Evolutionary conservation across 2,888 invertebrate genomes (phyloP), one percentile per base, ranked within the genome.

Genomic region (Andrena hattorfiana): DNA sequence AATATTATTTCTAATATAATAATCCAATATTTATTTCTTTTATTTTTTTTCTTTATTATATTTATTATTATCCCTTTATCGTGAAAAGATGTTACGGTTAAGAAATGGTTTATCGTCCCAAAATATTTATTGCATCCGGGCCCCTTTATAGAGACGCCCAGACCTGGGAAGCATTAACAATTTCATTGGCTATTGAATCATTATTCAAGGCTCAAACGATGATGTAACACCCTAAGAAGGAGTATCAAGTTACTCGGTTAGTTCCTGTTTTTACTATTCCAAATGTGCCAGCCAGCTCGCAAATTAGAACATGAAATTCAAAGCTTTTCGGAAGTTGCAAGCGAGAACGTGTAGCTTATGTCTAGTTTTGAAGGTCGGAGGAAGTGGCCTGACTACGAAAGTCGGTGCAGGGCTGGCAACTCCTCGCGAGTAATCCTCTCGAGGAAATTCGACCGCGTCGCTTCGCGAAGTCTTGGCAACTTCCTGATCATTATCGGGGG

Each of bases 361-460:
- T 4, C 4, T 54, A 20, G n/a, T 32, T n/a, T 10, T 2, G 32
- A 35, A 74, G 60, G 6, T 60, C 59, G 13, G 26, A 30, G 42
- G 30, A 56, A 59, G n/a, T 32, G 13, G 10, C 10, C 10, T 7
- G 32, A 49, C 71, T 71, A 48, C 2, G 16, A 35, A 49, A 69
- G 23, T 51, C 60, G 5, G 4, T 8, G 10, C 26, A n/a, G n/a
- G 59, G 20, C 48, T 23, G 23, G 30, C 32, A n/a, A 23, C 32
- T 20, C n/a, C 30, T 7, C 48, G 62, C 62, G 20, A 59, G 74
- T 69, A 75, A 75, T 69, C 60, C 68, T 69, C 75, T n/a, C 0
- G 32, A 30, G 69, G 69, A 75, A 69, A 75, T 69, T 60, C 69
- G 59, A 75, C 60, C 60, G 48, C 28, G 59, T 23, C n/a, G 23